Base-by-base conservation (phyloP, 2,888 invertebrate genomes). In the Cactoblastis cactorum region DNA sequence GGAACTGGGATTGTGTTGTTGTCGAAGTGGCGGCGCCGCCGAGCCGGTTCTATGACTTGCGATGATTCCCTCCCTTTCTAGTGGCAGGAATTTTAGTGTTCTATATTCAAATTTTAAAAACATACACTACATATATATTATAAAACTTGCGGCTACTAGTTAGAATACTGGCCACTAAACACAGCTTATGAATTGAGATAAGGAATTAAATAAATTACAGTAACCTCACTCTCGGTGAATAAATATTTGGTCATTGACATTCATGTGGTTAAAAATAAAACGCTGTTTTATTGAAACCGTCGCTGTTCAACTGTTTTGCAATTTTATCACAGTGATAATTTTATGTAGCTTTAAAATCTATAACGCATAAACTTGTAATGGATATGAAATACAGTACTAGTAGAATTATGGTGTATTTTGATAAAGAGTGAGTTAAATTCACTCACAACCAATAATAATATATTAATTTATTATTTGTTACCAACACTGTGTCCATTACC, bases 1-100 rank as follows among this genome's bases (percentile, higher is more conserved):
- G n/a, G n/a, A n/a, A n/a, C n/a, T n/a, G n/a, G 37, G 24, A 22
- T 48, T n/a, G 37, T 45, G 43, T 45, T 50, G 37, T 45, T 45
- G 45, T 45, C 37, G 45, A 8, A 34, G 33, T 9, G 50, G 37
- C 22, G 9, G 28, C 35, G 28, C 19, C 38, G 38, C 24, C 33
- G 15, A 48, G 47, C 47, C 47, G 37, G 47, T 48, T 48, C 11
- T 46, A n/a, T 45, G 38, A 8, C 14, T 43, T 1, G 41, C 43
- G 34, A 35, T 18, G 37, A 18, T 11, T 46, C 45, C 47, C 35
- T 34, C 47, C 47, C 34, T 37, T 48, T 48, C 47, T 48, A 48
- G 34, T 46, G n/a, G 28, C 28, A 28, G 43, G 24, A 37, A 37
- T 48, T 48, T 48, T 48, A 15, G 47, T 48, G n/a, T 37, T 37